Evolutionary conservation across 1,140 invertebrate genomes (phyloP), one percentile per base, ranked within the genome.

Genomic region (Spodoptera litura): DNA sequence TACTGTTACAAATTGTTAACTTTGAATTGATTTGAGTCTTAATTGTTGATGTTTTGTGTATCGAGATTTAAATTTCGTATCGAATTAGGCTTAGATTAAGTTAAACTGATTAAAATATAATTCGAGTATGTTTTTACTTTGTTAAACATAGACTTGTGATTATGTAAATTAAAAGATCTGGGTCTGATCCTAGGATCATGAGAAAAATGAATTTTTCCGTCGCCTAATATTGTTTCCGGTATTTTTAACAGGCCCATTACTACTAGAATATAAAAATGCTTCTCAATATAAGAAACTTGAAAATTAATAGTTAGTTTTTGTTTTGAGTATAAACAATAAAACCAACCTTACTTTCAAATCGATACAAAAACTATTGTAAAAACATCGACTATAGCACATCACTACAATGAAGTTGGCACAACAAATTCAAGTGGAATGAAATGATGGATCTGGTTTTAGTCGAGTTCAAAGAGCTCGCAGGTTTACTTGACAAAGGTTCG

Each of bases 371-470:
- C 6, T 44, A 38, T 44, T 44, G 38, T 44, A 44, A 44, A 31
- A 44, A 44, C 38, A 44, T 44, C 38, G 38, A 44, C 4, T 10
- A 44, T 6, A 6, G 38, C 3, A 66, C 62, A 66, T 49, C 62
- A 66, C 62, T 66, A 66, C 10, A 49, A 11, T 12, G 38, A 66
- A 15, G 38, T 66, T 66, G 15, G 49, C 49, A 66, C 15, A 66
- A 66, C 38, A 66, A 66, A 66, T 49, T 49, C 62, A 66, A 49
- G 62, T 66, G 38, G 20, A 66, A 66, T 66, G 38, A 49, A 66
- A 66, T 66, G 62, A 66, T 49, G 62, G 62, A 66, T 66, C 35
- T 66, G 8, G 62, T 66, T 66, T 66, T 49, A 66, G 62, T 66
- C 15, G 62, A 66, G 38, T 49, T 49, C 62, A 66, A 66, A 66